Conservation (phyloP, 2,888 invertebrate genomes). For the Idaea aversata region DNA sequence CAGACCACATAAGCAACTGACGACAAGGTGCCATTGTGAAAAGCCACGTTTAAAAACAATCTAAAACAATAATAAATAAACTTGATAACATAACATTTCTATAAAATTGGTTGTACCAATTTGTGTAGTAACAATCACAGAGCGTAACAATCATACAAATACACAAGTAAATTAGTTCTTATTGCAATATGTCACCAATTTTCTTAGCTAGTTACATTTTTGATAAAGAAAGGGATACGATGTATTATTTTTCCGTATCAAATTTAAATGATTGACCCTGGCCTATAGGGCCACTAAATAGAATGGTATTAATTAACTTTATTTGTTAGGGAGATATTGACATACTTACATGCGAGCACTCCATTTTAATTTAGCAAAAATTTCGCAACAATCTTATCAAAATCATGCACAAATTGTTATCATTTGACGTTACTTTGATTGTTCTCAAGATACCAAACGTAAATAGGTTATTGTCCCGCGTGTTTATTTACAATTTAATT, state of each 20-base stretch:
- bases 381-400: slow-evolving; percentile 23
- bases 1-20: slow-evolving; percentile 88
- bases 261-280: background rate
- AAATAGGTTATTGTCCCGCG: slow-evolving; percentile 53
- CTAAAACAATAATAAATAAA: slow-evolving; percentile 62
- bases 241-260: background rate
- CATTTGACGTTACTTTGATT: slow-evolving; percentile 30
- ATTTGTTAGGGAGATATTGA: slow-evolving; percentile 44
- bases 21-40: slow-evolving; percentile 88
- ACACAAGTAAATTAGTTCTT: background rate
- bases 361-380: slow-evolving; percentile 41
- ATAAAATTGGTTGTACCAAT: background rate
- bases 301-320: slow-evolving; percentile 15
- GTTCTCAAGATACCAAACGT: slow-evolving; percentile 27
- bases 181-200: background rate
- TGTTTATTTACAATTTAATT: slow-evolving; percentile 45
- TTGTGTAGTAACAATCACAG: background rate
- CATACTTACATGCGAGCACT: slow-evolving; percentile 49
- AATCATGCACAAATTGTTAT: slow-evolving; percentile 30
- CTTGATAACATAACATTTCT: slow-evolving; percentile 5
- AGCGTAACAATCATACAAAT: background rate
- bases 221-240: background rate
- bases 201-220: background rate
- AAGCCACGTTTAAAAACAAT: slow-evolving; percentile 84
- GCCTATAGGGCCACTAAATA: background rate